phyloP scores from a whole-genome alignment of 2,113 vertebrate species.

The Macrotis lagotis region DNA sequence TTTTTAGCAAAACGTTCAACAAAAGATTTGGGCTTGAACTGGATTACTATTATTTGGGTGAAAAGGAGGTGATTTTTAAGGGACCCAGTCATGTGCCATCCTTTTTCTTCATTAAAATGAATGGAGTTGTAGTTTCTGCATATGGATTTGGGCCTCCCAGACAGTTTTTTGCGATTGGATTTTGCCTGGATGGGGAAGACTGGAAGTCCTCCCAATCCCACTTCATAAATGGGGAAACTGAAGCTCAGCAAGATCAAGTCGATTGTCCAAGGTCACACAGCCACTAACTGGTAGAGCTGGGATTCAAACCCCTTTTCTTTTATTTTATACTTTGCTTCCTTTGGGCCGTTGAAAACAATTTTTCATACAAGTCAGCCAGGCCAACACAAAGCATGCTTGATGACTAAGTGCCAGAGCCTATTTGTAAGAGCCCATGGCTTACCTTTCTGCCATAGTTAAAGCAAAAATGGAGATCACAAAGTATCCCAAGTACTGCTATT shows the following conservation, averaged over 20 bases:
- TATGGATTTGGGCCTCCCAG: not conserved
- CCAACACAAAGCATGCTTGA: constrained; percentile 61
- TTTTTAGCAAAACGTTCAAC: not conserved
- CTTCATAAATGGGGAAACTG: not conserved
- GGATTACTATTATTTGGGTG: not conserved
- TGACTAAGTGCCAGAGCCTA: constrained; percentile 40
- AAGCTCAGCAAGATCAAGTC: not conserved
- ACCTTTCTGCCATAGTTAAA: constrained; percentile 42
- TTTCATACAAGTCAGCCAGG: not conserved
- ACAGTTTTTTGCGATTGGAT: not conserved
- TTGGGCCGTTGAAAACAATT: not conserved
- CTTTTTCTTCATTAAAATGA: not conserved
- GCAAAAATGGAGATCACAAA: constrained; percentile 62
- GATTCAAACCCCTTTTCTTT: not conserved
- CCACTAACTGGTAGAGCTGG: not conserved
- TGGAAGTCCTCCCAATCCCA: not conserved
- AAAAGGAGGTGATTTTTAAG: not conserved
- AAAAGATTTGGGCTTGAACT: not conserved
- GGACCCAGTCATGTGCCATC: not conserved
- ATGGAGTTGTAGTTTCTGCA: not conserved
- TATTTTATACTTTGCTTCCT: not conserved
- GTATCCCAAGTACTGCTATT: constrained; percentile 55
- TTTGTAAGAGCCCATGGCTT: constrained; percentile 49
- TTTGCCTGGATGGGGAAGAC: not conserved
- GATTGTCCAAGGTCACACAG: not conserved